Conservation (phyloP, 2,113 vertebrate species). For the Platichthys flesus region DNA sequence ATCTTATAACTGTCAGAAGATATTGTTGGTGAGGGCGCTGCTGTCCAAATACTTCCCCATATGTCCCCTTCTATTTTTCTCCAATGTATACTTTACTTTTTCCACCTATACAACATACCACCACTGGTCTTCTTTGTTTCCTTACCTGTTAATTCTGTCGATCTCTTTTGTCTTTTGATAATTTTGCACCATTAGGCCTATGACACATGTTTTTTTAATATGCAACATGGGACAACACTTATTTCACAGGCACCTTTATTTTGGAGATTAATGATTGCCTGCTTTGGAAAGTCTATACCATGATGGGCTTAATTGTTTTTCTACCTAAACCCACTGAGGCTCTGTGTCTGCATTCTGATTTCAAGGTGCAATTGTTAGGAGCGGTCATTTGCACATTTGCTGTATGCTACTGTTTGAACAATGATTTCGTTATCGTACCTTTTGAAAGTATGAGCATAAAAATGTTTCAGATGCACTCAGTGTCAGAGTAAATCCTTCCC, state of each 20-base stretch:
- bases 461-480: background rate
- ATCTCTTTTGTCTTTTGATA: conserved; percentile 11
- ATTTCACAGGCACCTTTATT: conserved; percentile 62
- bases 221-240: conserved; percentile 58
- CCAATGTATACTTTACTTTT: background rate
- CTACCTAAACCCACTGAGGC: background rate
- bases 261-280: conserved; percentile 9
- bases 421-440: background rate
- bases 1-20: too few relatives aligned
- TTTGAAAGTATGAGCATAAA: conserved; percentile 1
- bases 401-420: background rate
- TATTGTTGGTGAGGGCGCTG: background rate
- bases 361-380: conserved; percentile 3
- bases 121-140: background rate
- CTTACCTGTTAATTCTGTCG: background rate
- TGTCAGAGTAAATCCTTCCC: background rate
- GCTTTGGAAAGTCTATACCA: background rate
- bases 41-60: background rate
- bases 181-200: background rate
- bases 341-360: background rate
- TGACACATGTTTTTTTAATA: conserved; percentile 2
- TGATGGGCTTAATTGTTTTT: background rate
- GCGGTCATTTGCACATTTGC: background rate
- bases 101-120: background rate
- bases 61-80: background rate